Evolutionary conservation across 1,140 invertebrate genomes (phyloP), one percentile per base, ranked within the genome.

Genomic region (Drosophila mauritiana): DNA sequence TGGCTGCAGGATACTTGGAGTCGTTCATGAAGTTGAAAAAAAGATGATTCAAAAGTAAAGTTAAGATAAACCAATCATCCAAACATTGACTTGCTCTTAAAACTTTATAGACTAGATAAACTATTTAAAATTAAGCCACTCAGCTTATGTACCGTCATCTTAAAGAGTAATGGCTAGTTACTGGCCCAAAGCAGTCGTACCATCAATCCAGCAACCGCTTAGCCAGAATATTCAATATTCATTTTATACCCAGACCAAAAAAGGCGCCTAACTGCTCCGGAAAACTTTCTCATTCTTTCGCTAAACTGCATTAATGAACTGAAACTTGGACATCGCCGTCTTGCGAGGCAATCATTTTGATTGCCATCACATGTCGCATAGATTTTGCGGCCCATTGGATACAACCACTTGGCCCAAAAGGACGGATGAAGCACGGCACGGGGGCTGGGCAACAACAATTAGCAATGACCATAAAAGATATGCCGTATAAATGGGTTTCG

Each of bases 291-390:
- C 68, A 78, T 82, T 74, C 78, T 75, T 75, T 75, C 56, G 61
- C 56, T 82, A 56, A 85, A 85, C 78, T 85, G 83, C 82, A 82
- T 85, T 85, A 85, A 85, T 88, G 82, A 85, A 86, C 72, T 36
- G 61, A 53, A 53, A 49, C 22, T 39, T 13, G 49, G 42, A 31
- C 55, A 49, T 36, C 31, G 36, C 10, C 31, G 37, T 58, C 34
- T 46, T 40, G 31, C 51, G 25, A 46, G 58, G 74, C 82, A 88
- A 83, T 86, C 79, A 69, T 49, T 73, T 83, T 88, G 83, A 86
- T 86, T 86, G 83, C 79, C 79, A 83, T 88, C 83, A 86, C 83
- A 88, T 88, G 82, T 86, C 82, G 84, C 83, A 80, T 88, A 83
- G 79, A 88, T 88, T 88, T 89, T 69, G 61, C 72, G 67, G 83